Evolutionary conservation across 2,113 vertebrate genomes (phyloP).

Genomic region (Crocuta crocuta): DNA sequence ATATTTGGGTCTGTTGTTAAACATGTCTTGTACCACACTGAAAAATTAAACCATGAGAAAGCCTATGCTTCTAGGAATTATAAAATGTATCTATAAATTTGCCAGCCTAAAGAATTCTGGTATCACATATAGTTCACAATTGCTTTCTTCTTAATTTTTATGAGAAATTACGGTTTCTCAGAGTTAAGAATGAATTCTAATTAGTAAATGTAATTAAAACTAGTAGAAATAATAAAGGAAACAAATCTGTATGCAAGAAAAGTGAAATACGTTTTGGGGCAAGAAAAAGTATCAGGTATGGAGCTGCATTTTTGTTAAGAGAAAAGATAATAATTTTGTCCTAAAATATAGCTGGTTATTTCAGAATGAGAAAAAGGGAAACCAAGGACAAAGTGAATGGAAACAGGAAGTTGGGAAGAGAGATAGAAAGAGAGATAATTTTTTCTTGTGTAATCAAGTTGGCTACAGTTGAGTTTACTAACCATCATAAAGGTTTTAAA

Average conservation of each 20-base stretch:
- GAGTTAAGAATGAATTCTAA: not conserved
- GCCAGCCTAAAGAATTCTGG: not conserved
- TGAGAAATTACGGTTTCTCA: not conserved
- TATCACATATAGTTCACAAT: not conserved
- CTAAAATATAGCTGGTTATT: not conserved
- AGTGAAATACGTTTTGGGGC: not conserved
- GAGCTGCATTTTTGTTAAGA: not conserved
- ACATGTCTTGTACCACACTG: not conserved
- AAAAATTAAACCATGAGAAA: not conserved
- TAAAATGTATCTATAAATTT: not conserved
- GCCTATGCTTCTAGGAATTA: not conserved
- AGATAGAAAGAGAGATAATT: not conserved
- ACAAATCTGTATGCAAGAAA: not conserved
- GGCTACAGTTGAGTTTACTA: not conserved
- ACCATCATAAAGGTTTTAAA: not conserved
- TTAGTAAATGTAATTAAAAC: not conserved
- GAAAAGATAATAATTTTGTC: not conserved
- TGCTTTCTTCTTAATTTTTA: not conserved
- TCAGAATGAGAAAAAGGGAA: not conserved
- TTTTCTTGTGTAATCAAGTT: not conserved
- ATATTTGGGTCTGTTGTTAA: not conserved
- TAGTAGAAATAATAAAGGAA: not conserved
- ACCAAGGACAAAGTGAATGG: not conserved
- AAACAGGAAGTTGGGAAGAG: not conserved
- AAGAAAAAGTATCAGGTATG: not conserved